A percentile compares a stretch with the other conserved stretches of the same genome.
phyloP scores from a whole-genome alignment of 2,888 invertebrate species.

The Dasysyrphus tricinctus region DNA sequence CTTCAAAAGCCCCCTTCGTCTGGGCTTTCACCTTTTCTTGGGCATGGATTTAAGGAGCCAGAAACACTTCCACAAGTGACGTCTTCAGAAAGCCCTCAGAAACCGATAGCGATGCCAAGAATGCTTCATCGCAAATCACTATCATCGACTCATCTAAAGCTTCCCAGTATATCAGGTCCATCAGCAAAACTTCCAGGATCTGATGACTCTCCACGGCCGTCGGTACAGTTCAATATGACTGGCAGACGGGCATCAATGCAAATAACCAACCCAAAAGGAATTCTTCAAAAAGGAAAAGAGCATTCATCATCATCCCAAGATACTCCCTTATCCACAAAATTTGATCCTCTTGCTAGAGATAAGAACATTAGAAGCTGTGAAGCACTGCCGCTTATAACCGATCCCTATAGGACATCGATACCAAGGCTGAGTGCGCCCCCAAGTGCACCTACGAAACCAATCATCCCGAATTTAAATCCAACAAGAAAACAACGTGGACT shows the following conservation, averaged over 20 bases:
- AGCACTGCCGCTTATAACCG: constrained; percentile 80
- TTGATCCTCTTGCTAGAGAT: constrained; percentile 55
- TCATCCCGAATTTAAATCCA: constrained; percentile 81
- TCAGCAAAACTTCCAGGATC: constrained; percentile 61
- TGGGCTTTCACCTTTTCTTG: constrained; percentile 87
- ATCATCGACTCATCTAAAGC: constrained; percentile 77
- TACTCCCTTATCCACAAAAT: constrained; percentile 71
- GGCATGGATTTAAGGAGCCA: constrained; percentile 84
- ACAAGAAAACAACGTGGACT: constrained; percentile 82
- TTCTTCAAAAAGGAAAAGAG: constrained; percentile 79
- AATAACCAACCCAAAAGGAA: constrained; percentile 79
- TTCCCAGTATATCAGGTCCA: constrained; percentile 75
- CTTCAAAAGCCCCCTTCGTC: constrained; percentile 78
- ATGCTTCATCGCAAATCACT: constrained; percentile 78
- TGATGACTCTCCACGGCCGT: constrained; percentile 82
- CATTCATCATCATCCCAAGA: constrained; percentile 80
- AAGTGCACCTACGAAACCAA: constrained; percentile 78
- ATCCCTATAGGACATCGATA: constrained; percentile 79
- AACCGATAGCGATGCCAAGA: constrained; percentile 77
- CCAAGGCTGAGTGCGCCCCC: constrained; percentile 80
- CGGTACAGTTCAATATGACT: constrained; percentile 83
- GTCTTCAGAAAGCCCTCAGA: constrained; percentile 37
- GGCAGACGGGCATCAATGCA: constrained; percentile 78
- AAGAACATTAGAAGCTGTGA: constrained; percentile 80
- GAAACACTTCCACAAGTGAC: constrained; percentile 8